Conservation (phyloP, 2,888 invertebrate species). For the Punctoribates punctum region DNA sequence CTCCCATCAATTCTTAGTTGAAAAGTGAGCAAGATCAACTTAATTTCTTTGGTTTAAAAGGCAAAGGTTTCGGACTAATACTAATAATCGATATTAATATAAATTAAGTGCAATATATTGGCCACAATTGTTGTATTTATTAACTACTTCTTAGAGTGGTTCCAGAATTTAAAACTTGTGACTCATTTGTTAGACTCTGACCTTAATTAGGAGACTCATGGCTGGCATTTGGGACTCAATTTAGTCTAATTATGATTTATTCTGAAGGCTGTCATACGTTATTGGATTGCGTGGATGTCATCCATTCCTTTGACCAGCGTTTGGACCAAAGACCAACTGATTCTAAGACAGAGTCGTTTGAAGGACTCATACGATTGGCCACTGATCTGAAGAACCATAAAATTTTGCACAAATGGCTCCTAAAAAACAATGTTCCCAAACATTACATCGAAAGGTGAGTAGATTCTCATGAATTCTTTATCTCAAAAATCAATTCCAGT, state of each 20-base stretch:
- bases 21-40: too few relatives aligned
- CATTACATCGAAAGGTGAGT: slow-evolving; percentile 2
- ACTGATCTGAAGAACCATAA: neutral
- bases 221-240: neutral
- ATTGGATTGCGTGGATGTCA: neutral
- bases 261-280: slow-evolving; percentile 8
- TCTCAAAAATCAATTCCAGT: too few relatives aligned
- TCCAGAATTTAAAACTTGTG: too few relatives aligned
- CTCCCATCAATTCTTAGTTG: too few relatives aligned
- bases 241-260: neutral
- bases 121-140: too few relatives aligned
- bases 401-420: neutral
- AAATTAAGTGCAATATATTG: too few relatives aligned
- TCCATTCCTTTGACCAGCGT: neutral
- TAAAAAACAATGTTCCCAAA: neutral
- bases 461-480: neutral
- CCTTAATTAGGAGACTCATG: neutral
- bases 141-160: too few relatives aligned
- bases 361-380: neutral
- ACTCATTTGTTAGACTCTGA: neutral
- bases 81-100: too few relatives aligned
- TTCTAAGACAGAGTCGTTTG: neutral
- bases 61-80: too few relatives aligned
- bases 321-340: neutral
- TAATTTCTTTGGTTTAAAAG: too few relatives aligned